Percentiles rank a stretch among this genome's conserved stretches.
Evolutionary conservation across 2,113 vertebrate genomes (phyloP).

Genomic region (Leuciscus idus): DNA sequence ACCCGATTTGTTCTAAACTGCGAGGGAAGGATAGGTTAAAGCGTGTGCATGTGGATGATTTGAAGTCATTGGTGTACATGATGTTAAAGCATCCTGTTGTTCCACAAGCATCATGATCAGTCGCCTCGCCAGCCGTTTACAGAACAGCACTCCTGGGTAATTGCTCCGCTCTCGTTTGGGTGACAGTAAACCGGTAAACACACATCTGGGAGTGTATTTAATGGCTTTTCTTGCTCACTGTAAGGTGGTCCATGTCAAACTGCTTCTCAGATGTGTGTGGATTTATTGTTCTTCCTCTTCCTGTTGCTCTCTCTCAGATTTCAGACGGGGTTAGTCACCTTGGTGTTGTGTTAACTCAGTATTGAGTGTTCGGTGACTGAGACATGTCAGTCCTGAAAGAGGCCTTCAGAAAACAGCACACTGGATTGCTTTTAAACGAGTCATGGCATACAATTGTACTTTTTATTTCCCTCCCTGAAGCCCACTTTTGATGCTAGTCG

Average conservation of each 20-base stretch:
- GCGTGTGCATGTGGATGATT: neutral
- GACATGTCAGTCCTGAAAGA: neutral
- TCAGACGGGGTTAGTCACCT: neutral
- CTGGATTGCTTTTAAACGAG: neutral
- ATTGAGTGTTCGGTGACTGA: neutral
- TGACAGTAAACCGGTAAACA: neutral
- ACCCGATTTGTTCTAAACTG: too few species aligned
- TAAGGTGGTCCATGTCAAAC: neutral
- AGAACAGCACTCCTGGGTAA: neutral
- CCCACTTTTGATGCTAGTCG: neutral
- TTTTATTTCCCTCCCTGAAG: neutral
- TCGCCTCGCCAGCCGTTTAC: neutral
- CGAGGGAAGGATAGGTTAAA: neutral
- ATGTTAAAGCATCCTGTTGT: neutral
- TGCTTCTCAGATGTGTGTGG: neutral
- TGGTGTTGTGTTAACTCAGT: neutral
- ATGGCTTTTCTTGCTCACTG: neutral
- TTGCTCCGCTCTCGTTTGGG: neutral
- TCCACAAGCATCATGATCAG: neutral
- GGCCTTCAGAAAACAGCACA: neutral
- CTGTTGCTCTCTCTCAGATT: neutral
- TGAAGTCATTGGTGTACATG: neutral
- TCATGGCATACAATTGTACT: neutral
- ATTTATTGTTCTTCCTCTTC: neutral
- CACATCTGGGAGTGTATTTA: neutral